Evolutionary conservation across 2,113 vertebrate genomes (phyloP).

Genomic region (Thryonomys swinderianus): DNA sequence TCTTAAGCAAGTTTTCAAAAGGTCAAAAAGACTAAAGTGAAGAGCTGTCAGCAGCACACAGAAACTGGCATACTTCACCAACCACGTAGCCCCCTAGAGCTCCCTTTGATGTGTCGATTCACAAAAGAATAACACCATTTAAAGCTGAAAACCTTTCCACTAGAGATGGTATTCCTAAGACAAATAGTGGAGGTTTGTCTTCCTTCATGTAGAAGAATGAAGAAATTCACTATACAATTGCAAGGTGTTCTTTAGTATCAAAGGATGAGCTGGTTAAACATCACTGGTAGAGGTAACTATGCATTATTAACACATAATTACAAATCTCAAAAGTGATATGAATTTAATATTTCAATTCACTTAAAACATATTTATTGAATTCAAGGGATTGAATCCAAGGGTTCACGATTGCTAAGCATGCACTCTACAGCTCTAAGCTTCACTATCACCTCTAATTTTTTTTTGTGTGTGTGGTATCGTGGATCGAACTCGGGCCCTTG

Average conservation of each 20-base stretch:
- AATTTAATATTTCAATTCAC: conserved; percentile 30
- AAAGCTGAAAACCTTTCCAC: conserved; percentile 7
- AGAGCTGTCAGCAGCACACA: neutral
- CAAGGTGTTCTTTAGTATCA: neutral
- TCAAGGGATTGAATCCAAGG: neutral
- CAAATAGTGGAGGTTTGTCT: neutral
- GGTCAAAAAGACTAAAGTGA: conserved; percentile 14
- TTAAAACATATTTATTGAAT: neutral
- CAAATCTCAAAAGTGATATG: conserved; percentile 28
- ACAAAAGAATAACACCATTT: neutral
- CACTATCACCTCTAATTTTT: neutral
- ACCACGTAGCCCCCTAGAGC: neutral
- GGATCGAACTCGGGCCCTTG: too few relatives aligned
- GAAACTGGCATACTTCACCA: neutral
- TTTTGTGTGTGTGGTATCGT: too few relatives aligned
- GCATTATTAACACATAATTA: conserved; percentile 5
- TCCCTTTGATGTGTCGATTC: neutral
- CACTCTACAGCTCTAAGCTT: neutral
- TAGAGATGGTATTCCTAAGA: neutral
- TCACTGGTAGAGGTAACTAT: neutral
- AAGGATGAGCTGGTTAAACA: neutral
- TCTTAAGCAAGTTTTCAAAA: conserved; percentile 48
- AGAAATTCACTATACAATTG: neutral
- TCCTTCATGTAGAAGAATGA: neutral
- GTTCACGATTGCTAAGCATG: neutral